These are phyloP conservation scores for Regulus satrapa DNA, from an alignment of 2,113 vertebrate genomes.

Conservation along the genomic window DNA sequence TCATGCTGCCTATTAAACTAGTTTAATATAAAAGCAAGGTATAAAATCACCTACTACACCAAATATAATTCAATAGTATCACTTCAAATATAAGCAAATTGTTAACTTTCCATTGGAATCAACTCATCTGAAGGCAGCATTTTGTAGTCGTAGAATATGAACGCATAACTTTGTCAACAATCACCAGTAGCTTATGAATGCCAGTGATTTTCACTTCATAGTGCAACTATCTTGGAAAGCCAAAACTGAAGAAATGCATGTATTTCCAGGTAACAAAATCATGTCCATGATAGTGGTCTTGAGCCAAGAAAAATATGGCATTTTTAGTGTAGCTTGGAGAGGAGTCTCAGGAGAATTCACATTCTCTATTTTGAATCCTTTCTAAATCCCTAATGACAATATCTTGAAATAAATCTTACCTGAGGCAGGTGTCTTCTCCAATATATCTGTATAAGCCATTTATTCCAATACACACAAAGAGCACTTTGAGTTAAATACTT, in stretches of 20 bases:
- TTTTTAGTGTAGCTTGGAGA: conserved; percentile 20
- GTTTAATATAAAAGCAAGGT: not conserved
- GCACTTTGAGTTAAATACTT: conserved; percentile 13
- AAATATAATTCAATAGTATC: conserved; percentile 17
- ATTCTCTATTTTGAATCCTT: conserved; percentile 8
- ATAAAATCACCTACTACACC: not conserved
- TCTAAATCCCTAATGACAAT: conserved; percentile 11
- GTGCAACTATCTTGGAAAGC: conserved; percentile 8
- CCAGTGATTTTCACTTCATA: conserved; percentile 47
- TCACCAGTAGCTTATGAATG: conserved; percentile 32
- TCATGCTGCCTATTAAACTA: conserved; percentile 13
- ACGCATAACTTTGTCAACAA: conserved; percentile 37
- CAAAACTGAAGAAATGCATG: conserved; percentile 27
- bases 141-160: conserved; percentile 50
- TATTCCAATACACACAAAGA: not conserved
- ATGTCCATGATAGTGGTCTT: not conserved
- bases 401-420: conserved; percentile 27
- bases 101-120: conserved; percentile 44
- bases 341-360: not conserved
- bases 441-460: not conserved
- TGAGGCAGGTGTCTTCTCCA: not conserved
- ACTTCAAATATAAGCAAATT: conserved; percentile 38
- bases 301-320: conserved; percentile 40
- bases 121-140: conserved; percentile 17
- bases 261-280: conserved; percentile 56